Conservation (phyloP, 1,140 invertebrate genomes). For the Centruroides vittatus region DNA sequence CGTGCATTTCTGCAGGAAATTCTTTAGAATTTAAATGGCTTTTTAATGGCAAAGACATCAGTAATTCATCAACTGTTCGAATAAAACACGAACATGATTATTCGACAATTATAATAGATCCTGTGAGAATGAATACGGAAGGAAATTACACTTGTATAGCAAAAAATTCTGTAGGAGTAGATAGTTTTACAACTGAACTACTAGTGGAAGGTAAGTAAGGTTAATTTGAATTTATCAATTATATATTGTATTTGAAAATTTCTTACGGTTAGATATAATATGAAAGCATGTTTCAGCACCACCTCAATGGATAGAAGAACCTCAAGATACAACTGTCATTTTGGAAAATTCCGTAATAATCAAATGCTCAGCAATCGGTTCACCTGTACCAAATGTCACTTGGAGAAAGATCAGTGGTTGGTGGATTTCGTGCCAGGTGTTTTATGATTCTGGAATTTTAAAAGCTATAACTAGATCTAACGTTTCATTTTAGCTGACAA, state of each 20-base stretch:
- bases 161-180: constrained; percentile 29
- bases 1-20: constrained; percentile 1
- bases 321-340: constrained; percentile 30
- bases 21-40: constrained; percentile 5
- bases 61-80: neutral
- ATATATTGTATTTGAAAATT: neutral
- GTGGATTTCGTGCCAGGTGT: no score
- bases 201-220: constrained; percentile 14
- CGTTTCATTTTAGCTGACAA: no score
- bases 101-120: constrained; percentile 5
- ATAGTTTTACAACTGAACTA: constrained; percentile 9
- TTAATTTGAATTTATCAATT: no score
- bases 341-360: constrained; percentile 25
- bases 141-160: constrained; percentile 50
- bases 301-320: constrained; percentile 37
- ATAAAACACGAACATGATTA: neutral
- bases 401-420: constrained; percentile 31
- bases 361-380: constrained; percentile 35
- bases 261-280: no score
- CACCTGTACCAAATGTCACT: constrained; percentile 31
- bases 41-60: neutral
- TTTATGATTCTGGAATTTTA: no score
- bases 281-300: constrained; percentile 27
- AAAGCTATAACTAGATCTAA: no score
- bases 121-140: constrained; percentile 21